Conservation (phyloP, 1,140 invertebrate species). For the Zaprionus gabonicus region DNA sequence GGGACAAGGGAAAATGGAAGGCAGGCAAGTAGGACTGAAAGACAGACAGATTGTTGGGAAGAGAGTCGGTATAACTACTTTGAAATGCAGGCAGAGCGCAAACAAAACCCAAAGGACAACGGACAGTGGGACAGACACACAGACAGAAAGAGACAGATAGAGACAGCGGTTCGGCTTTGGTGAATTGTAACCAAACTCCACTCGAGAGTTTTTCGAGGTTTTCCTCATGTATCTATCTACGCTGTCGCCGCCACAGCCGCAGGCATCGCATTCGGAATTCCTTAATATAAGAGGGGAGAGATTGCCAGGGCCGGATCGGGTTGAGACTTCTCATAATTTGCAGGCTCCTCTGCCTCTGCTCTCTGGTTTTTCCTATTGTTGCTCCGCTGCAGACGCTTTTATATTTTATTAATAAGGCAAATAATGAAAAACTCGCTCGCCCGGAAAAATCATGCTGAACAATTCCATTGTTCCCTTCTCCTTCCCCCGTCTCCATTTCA, state of each 20-base stretch:
- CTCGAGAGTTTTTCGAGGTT: slow-evolving; percentile 48
- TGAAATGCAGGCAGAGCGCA: slow-evolving; percentile 44
- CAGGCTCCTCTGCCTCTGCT: slow-evolving; percentile 27
- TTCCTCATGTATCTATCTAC: slow-evolving; percentile 23
- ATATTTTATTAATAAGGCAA: slow-evolving; percentile 68
- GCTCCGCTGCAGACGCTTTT: slow-evolving; percentile 34
- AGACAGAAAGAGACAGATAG: not conserved
- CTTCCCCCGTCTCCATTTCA: not conserved
- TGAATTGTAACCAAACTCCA: slow-evolving; percentile 65
- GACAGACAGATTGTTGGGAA: not conserved
- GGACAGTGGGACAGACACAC: not conserved
- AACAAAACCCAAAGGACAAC: slow-evolving; percentile 48
- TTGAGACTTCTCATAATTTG: slow-evolving; percentile 48
- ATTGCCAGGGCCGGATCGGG: not conserved
- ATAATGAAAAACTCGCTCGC: slow-evolving; percentile 51
- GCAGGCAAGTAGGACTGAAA: not conserved
- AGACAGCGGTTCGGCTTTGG: slow-evolving; percentile 5
- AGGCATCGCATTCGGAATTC: slow-evolving; percentile 49
- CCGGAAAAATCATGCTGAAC: slow-evolving; percentile 58
- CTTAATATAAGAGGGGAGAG: slow-evolving; percentile 23
- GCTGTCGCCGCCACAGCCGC: slow-evolving; percentile 32
- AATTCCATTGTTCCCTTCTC: not conserved
- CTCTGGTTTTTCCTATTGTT: slow-evolving; percentile 43
- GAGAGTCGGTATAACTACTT: slow-evolving; percentile 36
- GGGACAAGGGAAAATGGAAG: slow-evolving; percentile 7